phyloP scores from a whole-genome alignment of 2,888 invertebrate genomes.

The Parochlus steinenii region DNA sequence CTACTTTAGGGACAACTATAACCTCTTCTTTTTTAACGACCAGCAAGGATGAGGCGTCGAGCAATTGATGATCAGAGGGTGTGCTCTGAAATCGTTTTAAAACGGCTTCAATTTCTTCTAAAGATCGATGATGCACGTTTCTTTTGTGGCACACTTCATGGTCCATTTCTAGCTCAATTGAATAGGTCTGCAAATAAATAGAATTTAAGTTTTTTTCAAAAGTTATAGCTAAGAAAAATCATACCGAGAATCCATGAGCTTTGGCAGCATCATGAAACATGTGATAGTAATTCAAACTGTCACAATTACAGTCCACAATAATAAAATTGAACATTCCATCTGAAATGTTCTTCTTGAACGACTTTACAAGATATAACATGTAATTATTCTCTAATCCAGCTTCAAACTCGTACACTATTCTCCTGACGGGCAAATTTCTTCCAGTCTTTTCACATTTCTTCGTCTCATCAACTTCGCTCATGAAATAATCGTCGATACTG shows the following conservation, averaged over 20 bases:
- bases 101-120: constrained; percentile 60
- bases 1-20: constrained; percentile 37
- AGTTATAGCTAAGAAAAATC: constrained; percentile 7
- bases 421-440: constrained; percentile 22
- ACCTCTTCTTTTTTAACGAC: constrained; percentile 36
- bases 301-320: constrained; percentile 82
- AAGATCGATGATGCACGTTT: constrained; percentile 67
- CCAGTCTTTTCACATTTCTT: constrained; percentile 53
- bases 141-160: constrained; percentile 58
- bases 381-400: constrained; percentile 68
- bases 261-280: constrained; percentile 81
- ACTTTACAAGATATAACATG: constrained; percentile 62
- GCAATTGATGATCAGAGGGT: constrained; percentile 60
- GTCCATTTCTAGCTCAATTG: constrained; percentile 77
- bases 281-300: constrained; percentile 61
- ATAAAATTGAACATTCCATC: constrained; percentile 87
- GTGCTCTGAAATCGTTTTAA: constrained; percentile 28
- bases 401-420: constrained; percentile 78
- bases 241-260: constrained; percentile 26
- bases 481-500: constrained; percentile 90
- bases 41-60: constrained; percentile 69
- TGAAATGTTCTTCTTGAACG: constrained; percentile 77
- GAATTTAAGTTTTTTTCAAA: constrained; percentile 5
- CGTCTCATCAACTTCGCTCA: constrained; percentile 67
- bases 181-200: constrained; percentile 55